Conservation (phyloP, 2,113 vertebrate genomes). For the Tachycineta bicolor region DNA sequence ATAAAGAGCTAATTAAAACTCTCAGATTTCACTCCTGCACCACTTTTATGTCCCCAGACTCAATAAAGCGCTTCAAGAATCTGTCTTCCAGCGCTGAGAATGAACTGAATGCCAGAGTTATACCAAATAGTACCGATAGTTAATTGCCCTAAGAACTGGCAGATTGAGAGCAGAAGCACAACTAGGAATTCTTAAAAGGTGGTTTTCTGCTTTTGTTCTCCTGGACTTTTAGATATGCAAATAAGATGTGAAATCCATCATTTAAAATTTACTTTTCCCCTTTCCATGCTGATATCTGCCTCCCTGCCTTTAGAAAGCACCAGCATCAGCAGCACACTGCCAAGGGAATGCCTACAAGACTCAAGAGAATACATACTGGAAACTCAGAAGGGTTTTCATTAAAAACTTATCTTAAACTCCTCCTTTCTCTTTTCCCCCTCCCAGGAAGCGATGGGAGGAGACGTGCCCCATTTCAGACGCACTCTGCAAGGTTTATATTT, state of each 20-base stretch:
- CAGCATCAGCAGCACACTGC: not conserved
- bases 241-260: not conserved
- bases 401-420: not conserved
- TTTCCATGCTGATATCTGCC: not conserved
- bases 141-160: not conserved
- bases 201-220: not conserved
- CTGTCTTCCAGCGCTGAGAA: not conserved
- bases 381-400: not conserved
- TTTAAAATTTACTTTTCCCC: not conserved
- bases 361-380: not conserved
- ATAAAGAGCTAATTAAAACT: not conserved
- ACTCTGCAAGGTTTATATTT: not conserved
- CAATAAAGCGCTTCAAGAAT: not conserved
- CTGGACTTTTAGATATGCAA: not conserved
- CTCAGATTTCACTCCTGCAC: not conserved
- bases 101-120: not conserved
- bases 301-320: not conserved
- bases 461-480: not conserved
- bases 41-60: not conserved
- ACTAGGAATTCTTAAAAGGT: not conserved
- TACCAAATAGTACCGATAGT: not conserved
- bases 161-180: not conserved
- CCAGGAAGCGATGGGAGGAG: not conserved
- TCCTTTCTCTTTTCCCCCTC: not conserved
- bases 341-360: not conserved